Evolutionary conservation across 1,140 invertebrate genomes (phyloP).

Genomic region (Gonioctena quinquepunctata): DNA sequence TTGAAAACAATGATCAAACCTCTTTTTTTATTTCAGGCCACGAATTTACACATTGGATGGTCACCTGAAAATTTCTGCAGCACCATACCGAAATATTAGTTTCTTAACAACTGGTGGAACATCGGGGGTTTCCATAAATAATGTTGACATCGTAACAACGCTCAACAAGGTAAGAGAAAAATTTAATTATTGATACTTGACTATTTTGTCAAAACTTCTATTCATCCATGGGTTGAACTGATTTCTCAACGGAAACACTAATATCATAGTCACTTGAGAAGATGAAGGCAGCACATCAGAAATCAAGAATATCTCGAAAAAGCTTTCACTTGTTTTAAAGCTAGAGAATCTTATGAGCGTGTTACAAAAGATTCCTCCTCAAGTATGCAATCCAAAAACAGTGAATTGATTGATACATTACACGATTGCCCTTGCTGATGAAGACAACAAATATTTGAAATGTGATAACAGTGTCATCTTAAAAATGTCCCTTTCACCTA

Average conservation of each 20-base stretch:
- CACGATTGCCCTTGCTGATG: too few species aligned
- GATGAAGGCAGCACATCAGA: too few species aligned
- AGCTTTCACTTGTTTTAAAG: neutral
- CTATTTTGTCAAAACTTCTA: neutral
- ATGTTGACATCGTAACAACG: conserved; percentile 15
- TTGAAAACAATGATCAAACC: too few species aligned
- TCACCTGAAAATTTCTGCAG: neutral
- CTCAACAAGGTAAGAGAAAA: conserved; percentile 12
- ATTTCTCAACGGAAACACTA: neutral
- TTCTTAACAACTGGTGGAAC: neutral
- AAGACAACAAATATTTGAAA: too few species aligned
- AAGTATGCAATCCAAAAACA: too few species aligned
- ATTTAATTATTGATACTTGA: neutral
- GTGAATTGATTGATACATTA: too few species aligned
- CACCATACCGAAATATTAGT: conserved; percentile 4
- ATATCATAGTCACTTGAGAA: neutral
- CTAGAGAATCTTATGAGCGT: neutral
- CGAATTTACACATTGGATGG: too few species aligned
- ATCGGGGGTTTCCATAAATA: conserved; percentile 13
- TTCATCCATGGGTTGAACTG: neutral
- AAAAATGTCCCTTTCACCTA: too few species aligned
- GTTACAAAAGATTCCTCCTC: too few species aligned
- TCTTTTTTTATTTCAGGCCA: too few species aligned
- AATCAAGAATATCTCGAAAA: neutral
- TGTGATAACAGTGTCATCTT: too few species aligned